Evolutionary conservation across 2,888 invertebrate genomes (phyloP).

Genomic region (Poecilus cupreus): DNA sequence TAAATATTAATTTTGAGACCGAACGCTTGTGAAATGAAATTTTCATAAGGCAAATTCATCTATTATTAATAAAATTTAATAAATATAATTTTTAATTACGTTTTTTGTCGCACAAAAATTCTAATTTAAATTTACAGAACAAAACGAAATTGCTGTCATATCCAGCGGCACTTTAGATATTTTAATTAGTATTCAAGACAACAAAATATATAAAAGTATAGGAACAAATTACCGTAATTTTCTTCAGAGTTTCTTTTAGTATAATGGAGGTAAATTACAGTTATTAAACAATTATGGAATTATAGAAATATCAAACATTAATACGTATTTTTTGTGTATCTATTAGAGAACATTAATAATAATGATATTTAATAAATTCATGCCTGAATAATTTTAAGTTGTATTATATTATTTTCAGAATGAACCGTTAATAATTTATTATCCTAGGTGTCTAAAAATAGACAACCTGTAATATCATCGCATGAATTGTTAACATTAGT

Average conservation of each 20-base stretch:
- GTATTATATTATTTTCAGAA: no score
- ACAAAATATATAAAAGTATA: background rate
- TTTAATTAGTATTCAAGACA: background rate
- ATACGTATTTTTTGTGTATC: no score
- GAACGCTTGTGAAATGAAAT: background rate
- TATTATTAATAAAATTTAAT: conserved; percentile 8
- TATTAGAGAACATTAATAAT: no score
- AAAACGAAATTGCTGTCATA: background rate
- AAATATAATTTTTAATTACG: background rate
- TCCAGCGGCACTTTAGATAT: background rate
- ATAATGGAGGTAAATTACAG: background rate
- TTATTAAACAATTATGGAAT: background rate
- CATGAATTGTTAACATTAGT: no score
- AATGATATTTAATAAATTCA: no score
- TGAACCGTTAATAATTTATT: no score
- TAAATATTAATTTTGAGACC: background rate
- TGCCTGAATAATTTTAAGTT: no score
- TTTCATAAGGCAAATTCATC: background rate
- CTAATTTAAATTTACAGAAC: background rate
- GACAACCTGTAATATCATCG: no score
- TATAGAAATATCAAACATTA: no score
- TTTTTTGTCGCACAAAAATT: background rate
- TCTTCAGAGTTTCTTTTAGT: background rate
- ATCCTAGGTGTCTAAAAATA: no score
- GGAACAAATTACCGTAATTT: background rate